Base-by-base conservation (phyloP, 2,888 invertebrate genomes). In the Hypercompe scribonia region DNA sequence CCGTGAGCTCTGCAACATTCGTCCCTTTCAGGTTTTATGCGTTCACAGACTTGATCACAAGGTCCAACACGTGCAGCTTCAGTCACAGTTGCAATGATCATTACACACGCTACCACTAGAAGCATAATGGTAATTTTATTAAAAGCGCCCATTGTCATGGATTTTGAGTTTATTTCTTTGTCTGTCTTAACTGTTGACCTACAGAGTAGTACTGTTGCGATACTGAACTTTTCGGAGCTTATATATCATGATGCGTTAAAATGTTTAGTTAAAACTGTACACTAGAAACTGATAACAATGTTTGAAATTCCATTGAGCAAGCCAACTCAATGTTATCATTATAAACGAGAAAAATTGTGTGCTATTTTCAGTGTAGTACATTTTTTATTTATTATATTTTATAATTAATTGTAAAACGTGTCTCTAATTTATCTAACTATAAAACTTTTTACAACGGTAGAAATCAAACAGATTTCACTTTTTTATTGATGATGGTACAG, bases 71-170 rank as follows among this genome's bases (percentile, higher is more conserved):
- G n/a, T n/a, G 10, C n/a, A n/a, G 50, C 34, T 58, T 28, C 36
- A 36, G 36, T 58, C 3, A 54, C 54, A 54, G 54, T 54, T 7
- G 54, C 54, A 36, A 68, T 58, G 10, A 28, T 21, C 50, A 54
- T 54, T 10, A 68, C 7, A 54, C 54, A 68, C n/a, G 36, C 54
- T 18, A 58, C 36, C n/a, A 68, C 34, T n/a, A 58, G 2, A 50
- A 68, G 54, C 13, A 68, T 21, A 36, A 54, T 68, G 28, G 28
- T 54, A 34, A 58, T 34, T 68, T 58, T 68, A 7, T 68, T 68
- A 28, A 36, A 58, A 36, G 18, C 54, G 2, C 15, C 54, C 36
- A 68, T 68, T 58, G 33, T 58, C 18, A 54, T 1, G 13, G 7
- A 50, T 31, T 46, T 3, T 46, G 46, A 33, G 50, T n/a, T 65